A percentile compares a stretch with the other conserved stretches of the same genome.
Evolutionary conservation across 2,888 invertebrate species (phyloP).

Genomic region (Hybos culiciformis): DNA sequence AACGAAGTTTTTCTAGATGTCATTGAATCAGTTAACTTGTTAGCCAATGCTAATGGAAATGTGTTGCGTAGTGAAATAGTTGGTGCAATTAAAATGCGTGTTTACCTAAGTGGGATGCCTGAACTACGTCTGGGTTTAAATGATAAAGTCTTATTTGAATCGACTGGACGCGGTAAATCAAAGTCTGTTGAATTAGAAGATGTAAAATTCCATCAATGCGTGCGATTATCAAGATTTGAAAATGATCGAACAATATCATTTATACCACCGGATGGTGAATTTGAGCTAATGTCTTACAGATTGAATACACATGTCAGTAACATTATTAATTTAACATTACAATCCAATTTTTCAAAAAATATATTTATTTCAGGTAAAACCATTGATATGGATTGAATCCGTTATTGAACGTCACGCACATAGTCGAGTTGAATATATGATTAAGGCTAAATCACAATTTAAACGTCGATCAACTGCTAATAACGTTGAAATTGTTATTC

Average conservation of each 20-base stretch:
- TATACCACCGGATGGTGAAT: conserved; percentile 98
- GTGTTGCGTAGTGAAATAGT: conserved; percentile 95
- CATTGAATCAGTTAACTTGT: conserved; percentile 91
- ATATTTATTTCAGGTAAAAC: conserved; percentile 51
- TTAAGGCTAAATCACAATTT: conserved; percentile 97
- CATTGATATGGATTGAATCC: conserved; percentile 97
- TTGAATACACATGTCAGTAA: conserved; percentile 76
- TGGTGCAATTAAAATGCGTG: conserved; percentile 97
- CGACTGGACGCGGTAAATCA: conserved; percentile 91
- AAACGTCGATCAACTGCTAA: conserved; percentile 95
- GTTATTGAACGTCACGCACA: conserved; percentile 95
- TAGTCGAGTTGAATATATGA: conserved; percentile 97
- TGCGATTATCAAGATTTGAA: conserved; percentile 89
- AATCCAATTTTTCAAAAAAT: background rate
- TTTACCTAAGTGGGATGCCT: conserved; percentile 96
- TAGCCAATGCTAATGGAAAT: conserved; percentile 93
- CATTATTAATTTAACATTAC: background rate
- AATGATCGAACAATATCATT: conserved; percentile 97
- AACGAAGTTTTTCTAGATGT: conserved; percentile 99
- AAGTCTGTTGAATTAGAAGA: conserved; percentile 97
- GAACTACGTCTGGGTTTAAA: conserved; percentile 91
- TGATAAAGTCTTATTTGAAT: conserved; percentile 96
- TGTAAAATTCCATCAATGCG: conserved; percentile 98
- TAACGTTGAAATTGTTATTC: conserved; percentile 95
- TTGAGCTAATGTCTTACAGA: conserved; percentile 96